phyloP scores from a whole-genome alignment of 2,888 invertebrate genomes.

The Brenthis hecate region DNA sequence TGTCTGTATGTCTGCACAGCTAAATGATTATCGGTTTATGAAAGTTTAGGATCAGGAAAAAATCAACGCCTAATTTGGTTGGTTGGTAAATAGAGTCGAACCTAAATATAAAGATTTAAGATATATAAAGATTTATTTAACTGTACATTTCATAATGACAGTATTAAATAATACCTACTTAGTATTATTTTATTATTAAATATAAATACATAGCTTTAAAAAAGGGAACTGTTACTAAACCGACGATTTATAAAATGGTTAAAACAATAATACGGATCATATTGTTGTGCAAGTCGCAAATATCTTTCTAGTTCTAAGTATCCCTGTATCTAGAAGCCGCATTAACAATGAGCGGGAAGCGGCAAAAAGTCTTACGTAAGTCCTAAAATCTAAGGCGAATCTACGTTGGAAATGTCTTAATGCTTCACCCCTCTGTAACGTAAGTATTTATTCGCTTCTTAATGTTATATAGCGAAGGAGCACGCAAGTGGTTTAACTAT shows the following conservation, averaged over 20 bases:
- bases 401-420: conserved; percentile 36
- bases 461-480: conserved; percentile 21
- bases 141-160: too few species aligned
- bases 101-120: too few species aligned
- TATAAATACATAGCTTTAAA: background rate
- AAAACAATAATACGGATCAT: background rate
- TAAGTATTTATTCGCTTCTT: conserved; percentile 37
- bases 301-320: conserved; percentile 9
- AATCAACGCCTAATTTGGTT: too few species aligned
- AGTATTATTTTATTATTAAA: too few species aligned
- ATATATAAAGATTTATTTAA: too few species aligned
- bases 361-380: conserved; percentile 32
- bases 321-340: conserved; percentile 9
- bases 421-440: conserved; percentile 41
- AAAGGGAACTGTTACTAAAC: background rate
- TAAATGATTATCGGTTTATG: too few species aligned
- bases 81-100: too few species aligned
- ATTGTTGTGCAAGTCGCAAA: conserved; percentile 11
- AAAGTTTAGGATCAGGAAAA: too few species aligned
- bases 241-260: background rate
- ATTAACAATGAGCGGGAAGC: conserved; percentile 11
- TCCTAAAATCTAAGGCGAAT: conserved; percentile 26
- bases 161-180: too few species aligned
- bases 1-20: too few species aligned
- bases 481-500: conserved; percentile 19